Conservation (phyloP, 1,140 invertebrate genomes). For the Halyomorpha halys region DNA sequence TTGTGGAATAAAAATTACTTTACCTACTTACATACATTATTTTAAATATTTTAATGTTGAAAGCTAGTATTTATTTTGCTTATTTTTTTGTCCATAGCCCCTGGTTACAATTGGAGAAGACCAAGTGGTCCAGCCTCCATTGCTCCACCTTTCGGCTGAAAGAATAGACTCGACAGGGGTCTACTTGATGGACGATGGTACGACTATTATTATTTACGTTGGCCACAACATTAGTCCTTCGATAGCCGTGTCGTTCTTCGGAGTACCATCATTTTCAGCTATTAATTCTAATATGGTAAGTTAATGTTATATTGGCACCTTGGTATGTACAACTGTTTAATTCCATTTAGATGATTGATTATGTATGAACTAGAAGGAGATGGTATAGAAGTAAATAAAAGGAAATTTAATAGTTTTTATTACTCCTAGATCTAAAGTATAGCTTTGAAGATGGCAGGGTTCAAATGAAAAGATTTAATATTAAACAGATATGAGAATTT, state of each 20-base stretch:
- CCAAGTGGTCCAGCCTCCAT: slow-evolving; percentile 36
- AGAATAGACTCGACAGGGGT: slow-evolving; percentile 76
- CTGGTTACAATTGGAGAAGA: slow-evolving; percentile 31
- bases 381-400: too few species aligned
- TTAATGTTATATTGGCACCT: too few species aligned
- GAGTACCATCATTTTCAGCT: slow-evolving; percentile 47
- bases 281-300: slow-evolving; percentile 57
- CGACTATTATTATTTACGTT: slow-evolving; percentile 76
- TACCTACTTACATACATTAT: too few species aligned
- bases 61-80: neutral
- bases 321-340: too few species aligned
- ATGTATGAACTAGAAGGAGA: too few species aligned
- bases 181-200: slow-evolving; percentile 82
- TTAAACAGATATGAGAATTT: too few species aligned
- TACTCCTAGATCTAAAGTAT: too few species aligned
- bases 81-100: slow-evolving; percentile 32
- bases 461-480: too few species aligned
- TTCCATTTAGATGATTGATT: too few species aligned
- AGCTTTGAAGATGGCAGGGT: too few species aligned
- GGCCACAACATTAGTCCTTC: slow-evolving; percentile 65
- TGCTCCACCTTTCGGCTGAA: slow-evolving; percentile 52
- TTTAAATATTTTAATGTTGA: too few species aligned
- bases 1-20: neutral
- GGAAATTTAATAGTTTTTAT: too few species aligned
- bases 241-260: slow-evolving; percentile 64